Percentiles rank a stretch among this genome's conserved stretches.
phyloP scores from a whole-genome alignment of 2,888 invertebrate species.

The Andricus curvator region DNA sequence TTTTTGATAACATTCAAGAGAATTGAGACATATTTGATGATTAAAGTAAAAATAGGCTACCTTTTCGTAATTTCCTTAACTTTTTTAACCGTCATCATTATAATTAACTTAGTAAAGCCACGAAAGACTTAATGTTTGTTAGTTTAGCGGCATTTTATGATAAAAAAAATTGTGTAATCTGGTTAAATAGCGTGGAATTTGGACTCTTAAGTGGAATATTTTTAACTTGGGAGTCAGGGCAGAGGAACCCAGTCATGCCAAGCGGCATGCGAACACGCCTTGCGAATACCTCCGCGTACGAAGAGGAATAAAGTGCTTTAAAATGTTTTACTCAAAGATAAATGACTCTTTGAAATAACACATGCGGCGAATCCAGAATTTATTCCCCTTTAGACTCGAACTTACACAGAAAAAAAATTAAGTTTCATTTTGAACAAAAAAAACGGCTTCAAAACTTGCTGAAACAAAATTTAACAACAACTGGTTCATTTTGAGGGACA shows the following conservation, averaged over 20 bases:
- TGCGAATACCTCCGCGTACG: slow-evolving; percentile 31
- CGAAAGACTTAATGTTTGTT: neutral
- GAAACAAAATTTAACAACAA: too few species aligned
- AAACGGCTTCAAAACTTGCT: too few species aligned
- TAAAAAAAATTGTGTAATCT: neutral
- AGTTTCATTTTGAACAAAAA: too few species aligned
- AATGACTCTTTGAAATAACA: slow-evolving; percentile 2
- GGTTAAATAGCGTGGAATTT: neutral
- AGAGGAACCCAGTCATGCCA: slow-evolving; percentile 10
- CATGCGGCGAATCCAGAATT: neutral
- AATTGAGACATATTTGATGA: neutral
- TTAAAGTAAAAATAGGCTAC: neutral
- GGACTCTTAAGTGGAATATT: slow-evolving; percentile 27
- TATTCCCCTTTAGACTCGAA: neutral
- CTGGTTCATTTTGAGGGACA: too few species aligned
- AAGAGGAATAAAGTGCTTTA: neutral
- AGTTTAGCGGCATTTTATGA: neutral
- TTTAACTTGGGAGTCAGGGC: slow-evolving; percentile 15
- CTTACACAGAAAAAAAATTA: neutral
- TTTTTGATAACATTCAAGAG: neutral
- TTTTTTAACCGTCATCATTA: neutral
- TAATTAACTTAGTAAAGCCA: neutral
- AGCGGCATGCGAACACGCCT: slow-evolving; percentile 53
- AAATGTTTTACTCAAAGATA: neutral
- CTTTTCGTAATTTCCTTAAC: neutral